Conservation (phyloP, 2,797 vertebrate species). For the Ptychobarbus kaznakovi region DNA sequence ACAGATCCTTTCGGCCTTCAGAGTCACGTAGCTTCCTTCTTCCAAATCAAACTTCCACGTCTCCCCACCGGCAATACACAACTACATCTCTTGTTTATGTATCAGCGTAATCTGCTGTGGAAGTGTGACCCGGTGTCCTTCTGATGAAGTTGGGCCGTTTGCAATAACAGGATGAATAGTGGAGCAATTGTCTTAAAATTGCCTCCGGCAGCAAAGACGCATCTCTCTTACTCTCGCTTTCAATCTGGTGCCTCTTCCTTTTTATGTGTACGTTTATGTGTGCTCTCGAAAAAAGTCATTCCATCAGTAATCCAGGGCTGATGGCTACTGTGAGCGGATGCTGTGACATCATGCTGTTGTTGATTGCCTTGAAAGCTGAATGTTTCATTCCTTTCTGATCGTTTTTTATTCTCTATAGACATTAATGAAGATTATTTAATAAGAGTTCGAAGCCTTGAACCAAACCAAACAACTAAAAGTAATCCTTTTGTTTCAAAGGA, state of each 20-base stretch:
- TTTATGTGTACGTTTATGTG: conserved; percentile 24
- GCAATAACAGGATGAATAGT: conserved; percentile 67
- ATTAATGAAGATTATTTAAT: not conserved
- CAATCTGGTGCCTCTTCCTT: conserved; percentile 17
- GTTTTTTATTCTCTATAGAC: not conserved
- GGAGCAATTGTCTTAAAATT: conserved; percentile 67
- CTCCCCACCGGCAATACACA: conserved; percentile 58
- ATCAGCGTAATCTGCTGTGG: conserved; percentile 68
- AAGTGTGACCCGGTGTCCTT: conserved; percentile 69
- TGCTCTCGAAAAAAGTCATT: conserved; percentile 29
- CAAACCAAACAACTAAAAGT: not conserved
- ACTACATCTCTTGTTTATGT: conserved; percentile 70
- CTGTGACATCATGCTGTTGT: not conserved
- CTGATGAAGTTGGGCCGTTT: conserved; percentile 67
- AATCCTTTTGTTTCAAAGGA: not conserved
- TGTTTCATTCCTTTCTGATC: not conserved
- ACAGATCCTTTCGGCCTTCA: conserved; percentile 47
- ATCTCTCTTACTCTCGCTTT: conserved; percentile 40
- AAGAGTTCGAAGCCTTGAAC: not conserved
- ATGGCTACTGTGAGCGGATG: conserved; percentile 7
- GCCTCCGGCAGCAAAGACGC: conserved; percentile 39
- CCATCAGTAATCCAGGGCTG: conserved; percentile 20
- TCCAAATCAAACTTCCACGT: conserved; percentile 64
- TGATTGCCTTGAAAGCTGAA: not conserved
- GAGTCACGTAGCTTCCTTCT: conserved; percentile 8